phyloP scores from a whole-genome alignment of 1,140 invertebrate genomes.

The Drosophila rufa region DNA sequence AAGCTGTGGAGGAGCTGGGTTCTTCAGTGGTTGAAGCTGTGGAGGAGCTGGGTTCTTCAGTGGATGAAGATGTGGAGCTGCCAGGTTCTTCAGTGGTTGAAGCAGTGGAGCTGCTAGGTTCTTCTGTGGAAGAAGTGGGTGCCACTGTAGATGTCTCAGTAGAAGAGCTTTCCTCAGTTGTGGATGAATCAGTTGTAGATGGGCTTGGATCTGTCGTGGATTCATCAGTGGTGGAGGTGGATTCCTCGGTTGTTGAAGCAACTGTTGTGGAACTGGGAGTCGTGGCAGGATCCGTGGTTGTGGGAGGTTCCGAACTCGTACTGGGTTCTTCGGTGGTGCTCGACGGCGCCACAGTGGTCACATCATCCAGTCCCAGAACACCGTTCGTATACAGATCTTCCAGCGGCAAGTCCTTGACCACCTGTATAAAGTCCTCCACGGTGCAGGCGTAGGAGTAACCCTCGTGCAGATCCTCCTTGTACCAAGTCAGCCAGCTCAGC shows the following conservation, averaged over 20 bases:
- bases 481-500: constrained; percentile 86
- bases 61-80: neutral
- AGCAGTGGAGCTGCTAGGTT: neutral
- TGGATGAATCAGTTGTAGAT: constrained; percentile 8
- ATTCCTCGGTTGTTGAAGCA: constrained; percentile 20
- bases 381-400: constrained; percentile 74
- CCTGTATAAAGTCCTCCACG: constrained; percentile 87
- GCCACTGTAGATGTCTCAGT: neutral
- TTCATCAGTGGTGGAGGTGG: neutral
- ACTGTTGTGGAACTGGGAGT: neutral
- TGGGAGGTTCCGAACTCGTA: neutral
- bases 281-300: constrained; percentile 9
- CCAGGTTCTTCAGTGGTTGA: neutral
- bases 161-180: neutral
- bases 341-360: constrained; percentile 27
- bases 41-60: constrained; percentile 1
- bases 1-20: neutral
- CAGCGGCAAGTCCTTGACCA: constrained; percentile 85
- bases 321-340: constrained; percentile 1
- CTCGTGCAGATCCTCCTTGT: constrained; percentile 85
- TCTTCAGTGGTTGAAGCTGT: constrained; percentile 10
- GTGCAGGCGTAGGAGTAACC: constrained; percentile 90
- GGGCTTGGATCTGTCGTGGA: constrained; percentile 11
- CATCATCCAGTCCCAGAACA: constrained; percentile 66
- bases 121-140: neutral